phyloP scores from a whole-genome alignment of 2,888 invertebrate genomes.

The Brassicogethes aeneus region DNA sequence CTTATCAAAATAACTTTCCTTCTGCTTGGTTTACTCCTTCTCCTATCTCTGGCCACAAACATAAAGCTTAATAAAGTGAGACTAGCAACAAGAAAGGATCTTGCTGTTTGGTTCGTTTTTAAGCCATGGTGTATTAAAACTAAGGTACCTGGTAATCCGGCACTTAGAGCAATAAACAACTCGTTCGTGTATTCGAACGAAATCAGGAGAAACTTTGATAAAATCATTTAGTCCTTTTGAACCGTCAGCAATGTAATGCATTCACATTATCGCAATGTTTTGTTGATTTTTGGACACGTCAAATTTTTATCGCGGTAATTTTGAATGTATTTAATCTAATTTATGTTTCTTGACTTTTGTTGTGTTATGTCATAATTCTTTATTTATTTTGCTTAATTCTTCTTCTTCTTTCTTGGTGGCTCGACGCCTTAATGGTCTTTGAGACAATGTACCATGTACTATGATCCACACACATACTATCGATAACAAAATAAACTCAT shows the following conservation, averaged over 20 bases:
- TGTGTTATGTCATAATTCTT: too few relatives aligned
- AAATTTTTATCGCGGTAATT: not conserved
- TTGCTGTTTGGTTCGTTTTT: conserved; percentile 25
- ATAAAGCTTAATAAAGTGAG: conserved; percentile 29
- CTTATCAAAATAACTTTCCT: too few relatives aligned
- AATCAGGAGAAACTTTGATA: conserved; percentile 10
- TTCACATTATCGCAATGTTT: not conserved
- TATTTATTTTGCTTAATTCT: too few relatives aligned
- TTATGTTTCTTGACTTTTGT: too few relatives aligned
- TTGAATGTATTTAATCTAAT: not conserved
- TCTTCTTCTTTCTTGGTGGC: too few relatives aligned
- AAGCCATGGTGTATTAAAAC: conserved; percentile 32
- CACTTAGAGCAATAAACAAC: conserved; percentile 32
- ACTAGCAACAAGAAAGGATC: conserved; percentile 26
- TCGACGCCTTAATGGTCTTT: too few relatives aligned
- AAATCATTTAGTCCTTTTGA: not conserved
- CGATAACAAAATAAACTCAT: too few relatives aligned
- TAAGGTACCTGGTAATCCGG: conserved; percentile 33
- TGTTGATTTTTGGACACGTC: not conserved
- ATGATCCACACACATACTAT: too few relatives aligned
- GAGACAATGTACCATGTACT: too few relatives aligned
- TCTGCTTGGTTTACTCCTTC: conserved; percentile 20
- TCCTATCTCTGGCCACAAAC: conserved; percentile 24
- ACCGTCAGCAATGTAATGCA: not conserved
- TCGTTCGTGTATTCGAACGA: conserved; percentile 35